These are phyloP conservation scores for Palythoa grandiflora DNA, from an alignment of 92 coral and sea anemone genomes.

Conservation along the genomic window DNA sequence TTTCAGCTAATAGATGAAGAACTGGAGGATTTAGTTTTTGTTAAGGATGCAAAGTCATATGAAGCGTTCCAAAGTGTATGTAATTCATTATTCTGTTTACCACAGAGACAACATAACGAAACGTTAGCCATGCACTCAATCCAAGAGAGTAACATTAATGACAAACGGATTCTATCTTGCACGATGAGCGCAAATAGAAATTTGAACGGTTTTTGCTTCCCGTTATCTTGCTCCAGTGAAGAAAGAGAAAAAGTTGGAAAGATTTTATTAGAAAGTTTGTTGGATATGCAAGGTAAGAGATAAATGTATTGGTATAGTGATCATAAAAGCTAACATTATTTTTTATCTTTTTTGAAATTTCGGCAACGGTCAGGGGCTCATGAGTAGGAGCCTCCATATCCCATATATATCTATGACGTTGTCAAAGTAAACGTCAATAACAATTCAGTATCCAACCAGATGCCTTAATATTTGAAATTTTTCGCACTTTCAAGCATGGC, in stretches of 20 bases:
- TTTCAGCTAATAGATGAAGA: neutral
- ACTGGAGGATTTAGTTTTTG: slow-evolving; percentile 5
- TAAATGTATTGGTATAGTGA: neutral
- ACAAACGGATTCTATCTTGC: slow-evolving; percentile 16
- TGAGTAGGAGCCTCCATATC: too few species aligned
- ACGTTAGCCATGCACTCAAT: neutral
- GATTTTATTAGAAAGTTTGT: slow-evolving; percentile 7
- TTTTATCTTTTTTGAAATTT: too few species aligned
- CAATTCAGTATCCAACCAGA: too few species aligned
- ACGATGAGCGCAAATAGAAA: slow-evolving; percentile 36
- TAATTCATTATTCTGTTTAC: slow-evolving; percentile 34
- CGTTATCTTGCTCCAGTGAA: slow-evolving; percentile 1
- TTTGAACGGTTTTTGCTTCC: slow-evolving; percentile 32
- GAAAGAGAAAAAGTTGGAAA: slow-evolving; percentile 13
- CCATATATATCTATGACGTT: too few species aligned
- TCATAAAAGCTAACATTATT: too few species aligned
- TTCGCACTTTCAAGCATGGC: too few species aligned
- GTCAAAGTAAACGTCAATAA: too few species aligned
- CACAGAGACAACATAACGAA: neutral
- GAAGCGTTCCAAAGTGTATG: slow-evolving; percentile 44
- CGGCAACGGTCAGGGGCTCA: too few species aligned
- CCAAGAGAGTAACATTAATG: neutral
- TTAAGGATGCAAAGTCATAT: slow-evolving; percentile 56
- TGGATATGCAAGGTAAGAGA: slow-evolving; percentile 4
- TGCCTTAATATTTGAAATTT: too few species aligned